phyloP scores from a whole-genome alignment of 2,797 vertebrate genomes.

The Coracias cyanogaster region DNA sequence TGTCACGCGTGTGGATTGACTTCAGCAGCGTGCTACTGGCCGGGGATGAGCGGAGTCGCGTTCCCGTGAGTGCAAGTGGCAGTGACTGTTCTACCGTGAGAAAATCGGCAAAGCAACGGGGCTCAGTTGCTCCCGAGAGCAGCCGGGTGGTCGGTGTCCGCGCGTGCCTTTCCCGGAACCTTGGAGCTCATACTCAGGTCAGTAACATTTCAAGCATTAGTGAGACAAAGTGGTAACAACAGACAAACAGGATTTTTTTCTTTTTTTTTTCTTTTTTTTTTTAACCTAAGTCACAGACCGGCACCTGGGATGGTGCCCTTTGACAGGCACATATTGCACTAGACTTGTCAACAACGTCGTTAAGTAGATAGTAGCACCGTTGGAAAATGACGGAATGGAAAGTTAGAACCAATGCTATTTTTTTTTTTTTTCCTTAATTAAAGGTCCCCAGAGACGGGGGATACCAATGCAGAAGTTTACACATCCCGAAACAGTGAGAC shows the following conservation, averaged over 20 bases:
- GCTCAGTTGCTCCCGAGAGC: background rate
- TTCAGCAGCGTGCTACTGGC: conserved; percentile 8
- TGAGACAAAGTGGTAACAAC: conserved; percentile 54
- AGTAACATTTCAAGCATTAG: conserved; percentile 40
- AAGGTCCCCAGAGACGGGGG: conserved; percentile 15
- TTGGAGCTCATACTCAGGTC: background rate
- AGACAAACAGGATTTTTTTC: conserved; percentile 3
- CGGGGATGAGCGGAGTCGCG: background rate
- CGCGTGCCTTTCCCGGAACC: background rate
- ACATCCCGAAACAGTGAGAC: background rate
- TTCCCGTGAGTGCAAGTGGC: background rate
- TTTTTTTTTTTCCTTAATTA: background rate
- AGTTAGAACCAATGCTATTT: background rate
- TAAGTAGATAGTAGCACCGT: conserved; percentile 71
- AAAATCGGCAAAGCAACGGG: background rate
- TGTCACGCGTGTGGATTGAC: background rate
- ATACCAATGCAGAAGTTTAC: background rate
- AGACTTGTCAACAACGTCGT: conserved; percentile 45
- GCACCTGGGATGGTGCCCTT: background rate
- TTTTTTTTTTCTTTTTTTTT: background rate
- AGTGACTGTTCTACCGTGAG: background rate
- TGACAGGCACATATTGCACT: conserved; percentile 74
- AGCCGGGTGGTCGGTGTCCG: background rate
- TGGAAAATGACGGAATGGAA: conserved; percentile 46
- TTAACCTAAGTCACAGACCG: conserved; percentile 9